Evolutionary conservation across 1,140 invertebrate species (phyloP).

Genomic region (Bradynema listronoti): DNA sequence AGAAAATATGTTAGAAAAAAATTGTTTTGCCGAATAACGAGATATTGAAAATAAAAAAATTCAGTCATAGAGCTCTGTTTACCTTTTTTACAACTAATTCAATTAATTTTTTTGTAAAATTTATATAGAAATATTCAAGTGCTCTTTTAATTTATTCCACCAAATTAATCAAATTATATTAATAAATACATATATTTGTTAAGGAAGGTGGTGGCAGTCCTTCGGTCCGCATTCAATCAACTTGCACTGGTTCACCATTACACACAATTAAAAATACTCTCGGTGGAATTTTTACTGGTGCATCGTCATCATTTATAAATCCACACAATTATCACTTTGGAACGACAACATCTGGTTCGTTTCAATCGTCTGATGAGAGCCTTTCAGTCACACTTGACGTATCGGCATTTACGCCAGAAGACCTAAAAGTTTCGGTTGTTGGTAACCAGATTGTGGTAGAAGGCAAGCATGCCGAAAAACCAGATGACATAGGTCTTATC

Average conservation of each 20-base stretch:
- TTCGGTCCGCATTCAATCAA: neutral
- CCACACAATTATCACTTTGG: conserved; percentile 46
- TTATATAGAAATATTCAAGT: too few species aligned
- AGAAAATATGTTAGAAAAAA: too few species aligned
- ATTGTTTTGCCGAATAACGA: too few species aligned
- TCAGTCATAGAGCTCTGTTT: too few species aligned
- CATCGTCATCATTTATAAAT: conserved; percentile 31
- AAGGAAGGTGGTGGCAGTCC: conserved; percentile 11
- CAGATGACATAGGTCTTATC: conserved; percentile 36
- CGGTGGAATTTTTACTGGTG: conserved; percentile 6
- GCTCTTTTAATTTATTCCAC: too few species aligned
- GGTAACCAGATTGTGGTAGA: conserved; percentile 36
- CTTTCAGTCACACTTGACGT: conserved; percentile 31
- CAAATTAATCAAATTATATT: too few species aligned
- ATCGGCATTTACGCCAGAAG: conserved; percentile 34
- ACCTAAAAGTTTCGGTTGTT: conserved; percentile 42
- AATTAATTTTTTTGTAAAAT: too few species aligned
- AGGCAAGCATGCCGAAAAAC: conserved; percentile 37
- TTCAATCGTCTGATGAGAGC: conserved; percentile 29
- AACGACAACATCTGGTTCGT: conserved; percentile 33
- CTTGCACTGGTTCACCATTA: conserved; percentile 14
- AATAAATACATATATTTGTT: too few species aligned
- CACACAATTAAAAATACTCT: conserved; percentile 26
- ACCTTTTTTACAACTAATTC: too few species aligned
- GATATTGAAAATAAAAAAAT: too few species aligned